Base-by-base conservation (phyloP, 2,888 invertebrate species). In the Hypercompe scribonia region DNA sequence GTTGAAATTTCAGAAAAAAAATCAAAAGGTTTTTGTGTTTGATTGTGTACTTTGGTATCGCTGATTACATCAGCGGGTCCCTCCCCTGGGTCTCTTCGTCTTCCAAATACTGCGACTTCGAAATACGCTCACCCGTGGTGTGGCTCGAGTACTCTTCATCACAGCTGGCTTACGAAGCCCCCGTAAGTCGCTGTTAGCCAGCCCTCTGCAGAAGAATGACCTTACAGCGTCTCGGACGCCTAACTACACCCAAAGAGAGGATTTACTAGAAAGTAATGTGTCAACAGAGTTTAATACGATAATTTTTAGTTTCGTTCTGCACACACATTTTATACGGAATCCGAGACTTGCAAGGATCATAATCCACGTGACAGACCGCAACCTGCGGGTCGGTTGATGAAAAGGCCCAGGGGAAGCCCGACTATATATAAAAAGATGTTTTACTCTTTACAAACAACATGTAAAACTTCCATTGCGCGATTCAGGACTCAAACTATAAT, bases 191-290 rank as follows among this genome's bases (percentile, higher is more conserved):
- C 65, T 69, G 42, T 69, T 36, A 68, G 72, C 58, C 72, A 50
- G 65, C 28, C 68, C 61, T 64, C 64, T 64, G 28, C 46, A 54
- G 58, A 58, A 73, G 65, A 73, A 68, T 69, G 72, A 65, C 68
- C 72, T 69, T 15, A 67, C 39, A 33, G 72, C 69, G 72, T 65
- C 65, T 34, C 66, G 58, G 69, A 73, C 58, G 69, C 72, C 72
- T 24, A n/a, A 69, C 72, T 73, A 39, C 7, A 24, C 72, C 72
- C 72, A 69, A 39, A 58, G 65, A 50, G 65, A 58, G 65, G 65
- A 39, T 0, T 1, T 36, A 24, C 11, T n/a, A n/a, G n/a, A n/a
- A n/a, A n/a, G n/a, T n/a, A n/a, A n/a, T n/a, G n/a, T n/a, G n/a
- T n/a, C n/a, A n/a, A n/a, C n/a, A n/a, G n/a, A n/a, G n/a, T n/a